Evolutionary conservation across 2,797 vertebrate genomes (phyloP), one percentile per base, ranked within the genome.

Genomic region (Enteromius trimaculatus): DNA sequence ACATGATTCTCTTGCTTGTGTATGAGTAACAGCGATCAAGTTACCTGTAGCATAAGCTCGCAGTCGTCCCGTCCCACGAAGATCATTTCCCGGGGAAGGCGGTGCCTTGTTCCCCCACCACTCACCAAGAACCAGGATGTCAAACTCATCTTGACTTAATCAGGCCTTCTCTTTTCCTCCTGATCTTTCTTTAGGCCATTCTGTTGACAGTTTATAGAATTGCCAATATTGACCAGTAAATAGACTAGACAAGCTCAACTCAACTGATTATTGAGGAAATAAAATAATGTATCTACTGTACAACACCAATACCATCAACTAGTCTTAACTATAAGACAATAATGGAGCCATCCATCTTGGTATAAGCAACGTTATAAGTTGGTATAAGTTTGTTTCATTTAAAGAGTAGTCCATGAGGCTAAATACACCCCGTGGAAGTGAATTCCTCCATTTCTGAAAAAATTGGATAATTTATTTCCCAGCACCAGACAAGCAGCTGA

Each of bases 51-150:
- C 97, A 99, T 99, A 85, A 99, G 96, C 90, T 99, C 98, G 87
- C 98, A 99, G 94, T 99, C 98, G 88, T 99, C 98, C 92, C 98
- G 95, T 84, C 98, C 98, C 88, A 99, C 98, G 84, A 99, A 98
- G 93, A 99, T 99, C 98, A 99, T 99, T 93, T 99, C 98, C 84
- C 96, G 94, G 89, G 98, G 98, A 91, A 99, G 96, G 86, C 98
- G 96, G 60, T 99, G 97, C 66, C 97, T 96, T 47, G 95, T 98
- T 92, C 97, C 97, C 89, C 96, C 96, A 84, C 96, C 94, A 93
- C 96, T 98, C 93, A 99, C 96, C 93, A 99, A 95, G 95, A 99
- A 99, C 98, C 98, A 99, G 87, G 97, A 97, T 89, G 98, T 98
- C 93, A 99, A 94, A 94, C 97, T 99, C 97, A 99, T 98, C 87